These are phyloP conservation scores for Drosophila elegans DNA, from an alignment of 1,140 invertebrate species.

Conservation along the genomic window DNA sequence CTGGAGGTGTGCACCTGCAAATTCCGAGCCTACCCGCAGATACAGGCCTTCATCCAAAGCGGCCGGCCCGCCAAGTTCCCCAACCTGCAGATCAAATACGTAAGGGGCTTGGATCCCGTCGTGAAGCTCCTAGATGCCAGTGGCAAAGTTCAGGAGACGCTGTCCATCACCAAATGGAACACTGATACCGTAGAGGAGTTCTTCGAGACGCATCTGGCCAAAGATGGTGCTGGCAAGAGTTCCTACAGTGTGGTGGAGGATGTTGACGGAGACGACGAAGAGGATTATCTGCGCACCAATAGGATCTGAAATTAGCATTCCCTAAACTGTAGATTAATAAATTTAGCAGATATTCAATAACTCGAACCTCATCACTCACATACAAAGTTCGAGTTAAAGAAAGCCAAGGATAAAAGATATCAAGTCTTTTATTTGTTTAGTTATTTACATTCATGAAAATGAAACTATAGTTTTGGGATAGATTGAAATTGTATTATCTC, in stretches of 20 bases:
- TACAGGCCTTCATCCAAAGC: conserved; percentile 97
- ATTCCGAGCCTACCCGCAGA: conserved; percentile 97
- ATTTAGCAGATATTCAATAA: not conserved
- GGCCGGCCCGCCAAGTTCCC: conserved; percentile 93
- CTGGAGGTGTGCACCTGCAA: conserved; percentile 98
- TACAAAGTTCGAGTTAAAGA: not conserved
- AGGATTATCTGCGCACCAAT: conserved; percentile 74
- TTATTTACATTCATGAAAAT: too few species aligned
- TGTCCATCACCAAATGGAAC: conserved; percentile 98
- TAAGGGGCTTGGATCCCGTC: conserved; percentile 95
- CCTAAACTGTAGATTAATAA: conserved; percentile 32
- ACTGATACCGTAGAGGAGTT: conserved; percentile 98
- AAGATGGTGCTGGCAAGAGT: conserved; percentile 59
- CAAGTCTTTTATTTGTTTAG: too few species aligned
- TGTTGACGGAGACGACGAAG: conserved; percentile 59
- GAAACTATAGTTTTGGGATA: too few species aligned
- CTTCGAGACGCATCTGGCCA: conserved; percentile 92
- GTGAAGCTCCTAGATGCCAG: conserved; percentile 95
- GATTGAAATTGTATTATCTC: too few species aligned
- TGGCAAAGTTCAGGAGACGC: conserved; percentile 92
- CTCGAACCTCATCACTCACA: not conserved
- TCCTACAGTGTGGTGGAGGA: conserved; percentile 78
- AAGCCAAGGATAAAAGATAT: not conserved
- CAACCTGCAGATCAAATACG: conserved; percentile 95
- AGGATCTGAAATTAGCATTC: conserved; percentile 57